Evolutionary conservation across 2,113 vertebrate genomes (phyloP).

Genomic region (Macroglossus sobrinus): DNA sequence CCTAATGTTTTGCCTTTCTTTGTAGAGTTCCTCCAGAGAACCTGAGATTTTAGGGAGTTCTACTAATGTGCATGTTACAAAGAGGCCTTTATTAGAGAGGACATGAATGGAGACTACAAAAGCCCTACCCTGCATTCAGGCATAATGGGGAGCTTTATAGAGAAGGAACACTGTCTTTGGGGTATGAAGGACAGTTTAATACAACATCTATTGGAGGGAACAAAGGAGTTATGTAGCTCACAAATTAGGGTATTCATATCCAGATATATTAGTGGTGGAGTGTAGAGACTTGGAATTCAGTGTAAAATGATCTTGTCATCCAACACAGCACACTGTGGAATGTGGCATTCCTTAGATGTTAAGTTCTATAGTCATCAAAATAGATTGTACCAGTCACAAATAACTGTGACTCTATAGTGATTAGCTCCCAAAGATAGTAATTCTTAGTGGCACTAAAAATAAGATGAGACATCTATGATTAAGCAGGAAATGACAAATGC

Average conservation of each 20-base stretch:
- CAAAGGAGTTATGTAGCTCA: slow-evolving; percentile 71
- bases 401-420: slow-evolving; percentile 55
- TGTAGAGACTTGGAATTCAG: slow-evolving; percentile 64
- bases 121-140: slow-evolving; percentile 51
- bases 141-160: slow-evolving; percentile 63
- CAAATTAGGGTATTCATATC: slow-evolving; percentile 78
- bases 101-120: slow-evolving; percentile 68
- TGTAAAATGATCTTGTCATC: slow-evolving; percentile 75
- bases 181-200: slow-evolving; percentile 67
- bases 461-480: slow-evolving; percentile 52
- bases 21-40: slow-evolving; percentile 47
- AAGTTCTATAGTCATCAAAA: slow-evolving; percentile 60
- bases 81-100: slow-evolving; percentile 43
- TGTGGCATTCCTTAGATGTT: slow-evolving; percentile 66
- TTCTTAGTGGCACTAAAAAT: slow-evolving; percentile 67
- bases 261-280: slow-evolving; percentile 66
- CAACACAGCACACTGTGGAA: slow-evolving; percentile 59
- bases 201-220: slow-evolving; percentile 61
- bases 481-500: slow-evolving; percentile 61
- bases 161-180: slow-evolving; percentile 61
- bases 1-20: neutral
- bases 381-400: slow-evolving; percentile 59
- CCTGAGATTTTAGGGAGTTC: slow-evolving; percentile 56
- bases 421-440: slow-evolving; percentile 65
- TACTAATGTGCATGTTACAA: slow-evolving; percentile 63